phyloP scores from a whole-genome alignment of 2,113 vertebrate genomes.

The Heterochromis multidens region DNA sequence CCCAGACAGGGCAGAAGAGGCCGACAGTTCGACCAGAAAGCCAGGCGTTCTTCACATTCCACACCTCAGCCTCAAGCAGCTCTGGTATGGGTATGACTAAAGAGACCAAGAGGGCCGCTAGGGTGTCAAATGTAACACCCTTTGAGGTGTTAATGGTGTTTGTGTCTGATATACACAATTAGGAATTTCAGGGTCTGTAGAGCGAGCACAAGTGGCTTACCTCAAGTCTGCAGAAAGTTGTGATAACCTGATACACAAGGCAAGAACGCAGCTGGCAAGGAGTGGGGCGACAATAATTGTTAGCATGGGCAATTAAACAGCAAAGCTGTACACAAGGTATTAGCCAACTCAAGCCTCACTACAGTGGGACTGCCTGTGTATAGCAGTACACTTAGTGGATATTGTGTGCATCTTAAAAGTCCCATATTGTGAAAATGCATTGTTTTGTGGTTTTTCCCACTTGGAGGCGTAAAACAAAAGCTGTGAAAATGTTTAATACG shows the following conservation, averaged over 20 bases:
- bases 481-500: neutral
- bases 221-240: neutral
- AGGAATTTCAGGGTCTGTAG: slow-evolving; percentile 15
- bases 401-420: neutral
- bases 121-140: slow-evolving; percentile 45
- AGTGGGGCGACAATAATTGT: neutral
- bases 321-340: neutral
- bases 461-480: neutral
- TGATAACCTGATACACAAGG: neutral
- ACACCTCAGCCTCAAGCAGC: slow-evolving; percentile 31
- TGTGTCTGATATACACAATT: slow-evolving; percentile 20
- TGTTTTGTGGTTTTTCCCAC: neutral
- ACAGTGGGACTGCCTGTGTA: neutral
- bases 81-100: slow-evolving; percentile 44
- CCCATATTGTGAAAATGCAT: neutral
- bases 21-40: neutral
- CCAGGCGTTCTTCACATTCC: slow-evolving; percentile 50
- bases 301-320: neutral
- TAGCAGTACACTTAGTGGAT: neutral
- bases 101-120: slow-evolving; percentile 9
- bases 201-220: neutral
- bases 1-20: neutral
- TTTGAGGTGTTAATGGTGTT: slow-evolving; percentile 35
- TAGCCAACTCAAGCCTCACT: neutral
- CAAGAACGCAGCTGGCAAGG: neutral